phyloP scores from a whole-genome alignment of 2,113 vertebrate species.

The Halcyon senegalensis region DNA sequence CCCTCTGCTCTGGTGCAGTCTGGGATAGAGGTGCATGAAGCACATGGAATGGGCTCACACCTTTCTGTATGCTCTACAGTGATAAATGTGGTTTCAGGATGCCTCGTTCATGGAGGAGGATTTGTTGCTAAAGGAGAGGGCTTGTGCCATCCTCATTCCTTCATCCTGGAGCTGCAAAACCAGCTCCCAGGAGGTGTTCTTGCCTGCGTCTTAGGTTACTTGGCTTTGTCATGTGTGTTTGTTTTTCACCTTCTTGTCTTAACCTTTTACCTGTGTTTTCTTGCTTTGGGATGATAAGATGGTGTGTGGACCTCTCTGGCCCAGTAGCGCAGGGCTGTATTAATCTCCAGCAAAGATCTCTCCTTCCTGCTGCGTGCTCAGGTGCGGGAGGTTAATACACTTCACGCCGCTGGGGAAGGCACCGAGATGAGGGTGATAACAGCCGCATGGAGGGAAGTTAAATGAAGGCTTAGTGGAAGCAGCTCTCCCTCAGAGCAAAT shows the following conservation, averaged over 20 bases:
- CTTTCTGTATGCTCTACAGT: not conserved
- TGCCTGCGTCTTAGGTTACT: not conserved
- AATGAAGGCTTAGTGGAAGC: not conserved
- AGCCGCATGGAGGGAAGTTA: not conserved
- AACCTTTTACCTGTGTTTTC: not conserved
- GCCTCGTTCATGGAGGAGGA: rapidly evolving
- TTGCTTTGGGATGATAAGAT: not conserved
- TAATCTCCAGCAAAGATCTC: not conserved
- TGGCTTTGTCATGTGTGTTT: not conserved
- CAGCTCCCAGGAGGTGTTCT: not conserved
- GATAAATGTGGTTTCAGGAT: not conserved
- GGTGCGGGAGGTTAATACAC: not conserved
- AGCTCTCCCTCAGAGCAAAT: rapidly evolving
- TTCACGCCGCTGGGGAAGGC: not conserved
- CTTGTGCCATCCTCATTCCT: not conserved
- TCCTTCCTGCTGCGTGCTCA: not conserved
- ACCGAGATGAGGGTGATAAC: not conserved
- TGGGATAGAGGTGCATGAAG: rapidly evolving
- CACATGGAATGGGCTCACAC: rapidly evolving
- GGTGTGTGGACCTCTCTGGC: not conserved
- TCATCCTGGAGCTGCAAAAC: not conserved
- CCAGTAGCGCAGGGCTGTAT: rapidly evolving
- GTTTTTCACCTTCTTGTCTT: not conserved
- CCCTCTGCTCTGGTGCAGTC: not conserved
- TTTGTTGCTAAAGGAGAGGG: not conserved